Conservation (phyloP, 2,888 invertebrate genomes). For the Allygus modestus region DNA sequence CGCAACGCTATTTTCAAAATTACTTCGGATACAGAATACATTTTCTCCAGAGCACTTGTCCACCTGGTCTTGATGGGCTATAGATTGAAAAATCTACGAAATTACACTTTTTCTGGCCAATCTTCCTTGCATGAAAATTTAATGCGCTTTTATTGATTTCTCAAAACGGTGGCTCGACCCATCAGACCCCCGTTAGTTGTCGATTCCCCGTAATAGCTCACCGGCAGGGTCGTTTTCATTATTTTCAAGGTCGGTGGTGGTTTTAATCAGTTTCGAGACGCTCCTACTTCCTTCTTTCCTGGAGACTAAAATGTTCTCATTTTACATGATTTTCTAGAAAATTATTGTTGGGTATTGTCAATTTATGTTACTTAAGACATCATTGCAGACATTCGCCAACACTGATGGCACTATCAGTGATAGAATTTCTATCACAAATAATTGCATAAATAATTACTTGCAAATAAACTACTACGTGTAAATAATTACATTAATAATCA, state of each 20-base stretch:
- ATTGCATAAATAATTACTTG: too few species aligned
- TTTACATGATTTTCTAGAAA: too few species aligned
- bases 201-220: slow-evolving; percentile 21
- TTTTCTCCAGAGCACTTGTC: slow-evolving; percentile 51
- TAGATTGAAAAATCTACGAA: slow-evolving; percentile 57
- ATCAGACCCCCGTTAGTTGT: slow-evolving; percentile 13
- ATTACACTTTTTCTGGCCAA: slow-evolving; percentile 58
- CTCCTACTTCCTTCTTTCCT: not conserved
- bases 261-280: slow-evolving; percentile 5
- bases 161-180: slow-evolving; percentile 10
- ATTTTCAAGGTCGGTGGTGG: slow-evolving; percentile 36
- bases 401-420: too few species aligned
- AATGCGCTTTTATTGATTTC: slow-evolving; percentile 54
- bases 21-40: slow-evolving; percentile 48
- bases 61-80: slow-evolving; percentile 43
- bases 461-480: too few species aligned
- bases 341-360: too few species aligned
- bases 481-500: too few species aligned
- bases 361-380: too few species aligned
- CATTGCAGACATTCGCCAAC: too few species aligned
- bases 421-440: too few species aligned
- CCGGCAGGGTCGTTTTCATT: slow-evolving; percentile 21
- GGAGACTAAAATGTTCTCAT: too few species aligned
- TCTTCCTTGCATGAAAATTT: slow-evolving; percentile 47
- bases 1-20: slow-evolving; percentile 58